Base-by-base conservation (phyloP, 1,140 invertebrate genomes). In the Aphelenchoides fujianensis region DNA sequence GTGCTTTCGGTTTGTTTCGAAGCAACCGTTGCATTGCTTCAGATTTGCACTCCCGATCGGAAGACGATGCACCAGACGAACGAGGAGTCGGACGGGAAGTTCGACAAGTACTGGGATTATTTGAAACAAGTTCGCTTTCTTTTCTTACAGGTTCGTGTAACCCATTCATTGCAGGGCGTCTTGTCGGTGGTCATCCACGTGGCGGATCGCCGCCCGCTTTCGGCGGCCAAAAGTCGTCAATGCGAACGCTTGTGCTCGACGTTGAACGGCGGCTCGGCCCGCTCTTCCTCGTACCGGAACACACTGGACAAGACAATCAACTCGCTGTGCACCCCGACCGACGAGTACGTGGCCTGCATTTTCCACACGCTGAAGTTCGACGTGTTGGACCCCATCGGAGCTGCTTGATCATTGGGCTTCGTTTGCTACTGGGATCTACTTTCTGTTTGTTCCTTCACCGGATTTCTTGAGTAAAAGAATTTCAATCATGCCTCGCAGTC, bases 291-390 rank as follows among this genome's bases (percentile, higher is more conserved):
- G 1, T 73, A 73, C 23, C 2, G 69, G 1, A 64, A n/a, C 31
- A 72, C 70, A 16, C 48, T 72, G 19, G 3, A 5, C 0, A 16
- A 57, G 9, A 59, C 70, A 3, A 64, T 72, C 9, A 23, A 23
- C 23, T 31, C 16, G 5, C 5, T 72, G 16, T 72, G 70, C 70
- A 59, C 70, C 19, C 70, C 70, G 5, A 59, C 7, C 28, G 70
- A 72, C 32, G 48, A 73, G 34, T 73, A 72, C 41, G 70, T 55
- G 12, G 70, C 70, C 1, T 72, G 70, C 35, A 32, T 73, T 30
- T 63, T 19, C 1, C 70, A 72, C 52, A 72, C 70, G 31, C 52
- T 72, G 12, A 72, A 72, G 35, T 72, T 72, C 35, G 70, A 72
- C 32, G 70, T 72, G 27, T 36, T 66, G 63, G 63, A 66, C 12